Evolutionary conservation across 53 echinoderm and acorn worm genomes (phyloP), one percentile per base, ranked within the genome.

Genomic region (Crossaster papposus): DNA sequence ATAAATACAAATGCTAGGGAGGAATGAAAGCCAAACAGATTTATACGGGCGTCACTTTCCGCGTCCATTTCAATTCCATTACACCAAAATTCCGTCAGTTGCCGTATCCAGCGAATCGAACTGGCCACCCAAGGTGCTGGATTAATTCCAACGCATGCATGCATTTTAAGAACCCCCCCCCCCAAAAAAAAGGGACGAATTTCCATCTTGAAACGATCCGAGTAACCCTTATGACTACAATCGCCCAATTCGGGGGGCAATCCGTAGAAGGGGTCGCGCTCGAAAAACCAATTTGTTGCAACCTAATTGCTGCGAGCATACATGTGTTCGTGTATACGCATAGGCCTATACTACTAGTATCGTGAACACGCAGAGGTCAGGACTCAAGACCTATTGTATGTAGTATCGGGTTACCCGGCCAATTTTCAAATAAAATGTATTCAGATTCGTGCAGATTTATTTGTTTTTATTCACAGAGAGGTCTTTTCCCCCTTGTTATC

Each of bases 261-360:
- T 71, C 14, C 72, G 24, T 22, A 13, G 30, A 31, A n/a, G 6
- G 64, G n/a, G n/a, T n/a, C n/a, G 62, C 31, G 68, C 70, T 29
- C 70, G 83, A 26, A 51, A 71, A 65, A 38, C 26, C 36, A 36
- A 65, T 44, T 38, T 58, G 83, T 14, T 71, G 68, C 83, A 68
- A 29, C 83, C 83, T n/a, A 83, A 50, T 50, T 83, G 83, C 70
- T 65, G 83, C 70, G 3, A 83, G 44, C 44, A 44, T n/a, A n/a
- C 44, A 44, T 44, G 44, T 9, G 44, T 44, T 44, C 44, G 9
- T 44, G 44, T 1, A 44, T 9, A 44, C 44, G 9, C 9, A 44
- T 44, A 7, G 44, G 44, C 6, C 5, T 9, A 44, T 44, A 44
- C 44, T 44, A n/a, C n/a, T n/a, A n/a, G 44, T 44, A 44, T 44